Conservation (phyloP, 2,888 invertebrate species). For the Mechanitis messenoides region DNA sequence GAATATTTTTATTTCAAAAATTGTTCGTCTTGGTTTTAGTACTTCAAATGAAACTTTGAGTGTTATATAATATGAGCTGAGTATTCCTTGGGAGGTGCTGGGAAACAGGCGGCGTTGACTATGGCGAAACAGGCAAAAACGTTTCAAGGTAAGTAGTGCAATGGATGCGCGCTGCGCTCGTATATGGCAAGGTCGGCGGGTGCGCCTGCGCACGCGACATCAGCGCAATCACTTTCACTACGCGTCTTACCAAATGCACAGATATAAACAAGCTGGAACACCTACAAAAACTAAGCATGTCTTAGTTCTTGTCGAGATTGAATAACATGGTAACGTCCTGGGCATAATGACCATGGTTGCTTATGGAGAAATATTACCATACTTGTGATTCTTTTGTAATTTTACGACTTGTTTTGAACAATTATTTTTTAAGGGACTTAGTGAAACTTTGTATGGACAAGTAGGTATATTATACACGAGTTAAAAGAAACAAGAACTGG, state of each 20-base stretch:
- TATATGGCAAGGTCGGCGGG: constrained; percentile 72
- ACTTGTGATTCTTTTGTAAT: neutral
- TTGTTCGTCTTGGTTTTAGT: too few relatives aligned
- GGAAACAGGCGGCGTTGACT: constrained; percentile 33
- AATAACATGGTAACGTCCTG: constrained; percentile 1
- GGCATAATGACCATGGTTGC: neutral
- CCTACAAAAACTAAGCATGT: constrained; percentile 37
- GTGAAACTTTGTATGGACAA: too few relatives aligned
- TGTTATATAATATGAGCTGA: neutral
- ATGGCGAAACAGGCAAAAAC: constrained; percentile 46
- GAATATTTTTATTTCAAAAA: too few relatives aligned
- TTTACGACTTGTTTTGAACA: neutral
- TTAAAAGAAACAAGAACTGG: neutral
- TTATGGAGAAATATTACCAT: too few relatives aligned
- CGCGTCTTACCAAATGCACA: constrained; percentile 58
- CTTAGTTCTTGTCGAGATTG: constrained; percentile 4
- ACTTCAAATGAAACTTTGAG: too few relatives aligned
- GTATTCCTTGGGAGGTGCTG: constrained; percentile 7
- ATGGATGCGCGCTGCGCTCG: constrained; percentile 37
- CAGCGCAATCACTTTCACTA: constrained; percentile 72
- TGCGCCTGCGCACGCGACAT: constrained; percentile 65
- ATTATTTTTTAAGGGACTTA: neutral
- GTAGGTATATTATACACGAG: too few relatives aligned
- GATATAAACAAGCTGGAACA: constrained; percentile 37
- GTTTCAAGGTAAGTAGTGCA: constrained; percentile 52